phyloP scores from a whole-genome alignment of 2,888 invertebrate species.

The Tipula helvola region DNA sequence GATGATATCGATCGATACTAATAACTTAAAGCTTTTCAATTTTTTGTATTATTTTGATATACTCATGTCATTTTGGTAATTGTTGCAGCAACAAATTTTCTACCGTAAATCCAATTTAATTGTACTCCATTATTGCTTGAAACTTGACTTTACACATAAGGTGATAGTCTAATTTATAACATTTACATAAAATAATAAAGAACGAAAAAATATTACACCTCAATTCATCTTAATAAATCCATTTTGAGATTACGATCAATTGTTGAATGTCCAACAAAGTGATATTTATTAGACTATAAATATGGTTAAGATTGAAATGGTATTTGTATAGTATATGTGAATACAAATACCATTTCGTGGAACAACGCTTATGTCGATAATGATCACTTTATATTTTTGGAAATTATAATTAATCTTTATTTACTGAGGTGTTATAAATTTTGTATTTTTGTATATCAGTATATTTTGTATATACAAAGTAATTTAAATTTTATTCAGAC shows the following conservation, averaged over 20 bases:
- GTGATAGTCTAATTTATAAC: not conserved
- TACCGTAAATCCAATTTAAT: not conserved
- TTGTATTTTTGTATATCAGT: not conserved
- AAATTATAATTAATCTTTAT: not conserved
- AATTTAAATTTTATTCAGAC: too few species aligned
- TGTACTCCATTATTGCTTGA: too few species aligned
- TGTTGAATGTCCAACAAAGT: conserved; percentile 4
- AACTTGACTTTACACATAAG: not conserved
- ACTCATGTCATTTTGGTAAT: not conserved
- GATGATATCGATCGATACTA: not conserved
- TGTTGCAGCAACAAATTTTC: not conserved
- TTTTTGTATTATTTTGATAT: not conserved
- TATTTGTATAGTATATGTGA: not conserved
- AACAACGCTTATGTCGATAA: not conserved
- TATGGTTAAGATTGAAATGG: not conserved
- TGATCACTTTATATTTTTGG: not conserved
- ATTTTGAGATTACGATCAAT: conserved; percentile 7
- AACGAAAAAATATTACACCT: not conserved
- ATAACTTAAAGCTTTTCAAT: not conserved
- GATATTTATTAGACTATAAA: conserved; percentile 8
- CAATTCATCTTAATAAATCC: conserved; percentile 11
- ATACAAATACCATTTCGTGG: not conserved
- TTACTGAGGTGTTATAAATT: not conserved
- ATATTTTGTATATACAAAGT: not conserved
- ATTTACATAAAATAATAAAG: not conserved